Evolutionary conservation across 1,140 invertebrate genomes (phyloP), one percentile per base, ranked within the genome.

Genomic region (Venustaconcha ellipsiformis): DNA sequence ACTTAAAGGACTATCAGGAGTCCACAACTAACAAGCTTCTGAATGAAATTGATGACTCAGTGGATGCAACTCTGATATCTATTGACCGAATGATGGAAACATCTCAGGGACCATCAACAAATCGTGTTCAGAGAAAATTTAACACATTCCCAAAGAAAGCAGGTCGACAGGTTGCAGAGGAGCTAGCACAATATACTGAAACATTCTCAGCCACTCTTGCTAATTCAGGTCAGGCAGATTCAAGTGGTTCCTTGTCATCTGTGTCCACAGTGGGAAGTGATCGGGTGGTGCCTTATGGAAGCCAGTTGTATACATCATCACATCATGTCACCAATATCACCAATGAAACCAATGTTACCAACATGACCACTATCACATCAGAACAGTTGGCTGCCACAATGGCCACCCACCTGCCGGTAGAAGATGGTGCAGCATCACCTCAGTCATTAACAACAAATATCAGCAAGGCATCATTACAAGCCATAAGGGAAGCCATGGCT

Each of bases 401-500:
- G 79, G 84, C 83, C 62, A 81, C 82, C 1, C 83, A 87, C 74
- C 74, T 87, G 58, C 83, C 86, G 63, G 67, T 80, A 37, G 77
- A 78, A 37, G 84, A 82, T 57, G 82, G 80, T 14, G 70, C 74
- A 57, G 73, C 79, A 6, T 79, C 80, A 18, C 74, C 82, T 23
- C 79, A 79, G 57, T 80, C 82, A 11, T 79, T 76, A 23, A 81
- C 76, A n/a, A 81, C 84, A 20, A 82, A 67, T 67, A 85, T 85
- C 26, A 82, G 81, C 68, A 83, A 85, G 70, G 68, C 71, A 15
- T 84, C 84, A 23, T 65, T 84, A 56, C 76, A 82, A 55, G 80
- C 80, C n/a, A 82, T 86, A 58, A 79, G 85, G 18, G 92, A 94
- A 84, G 93, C 95, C 87, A 94, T 96, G 94, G 94, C 94, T 2